phyloP scores from a whole-genome alignment of 64 coral and sea anemone genomes.

The Pocillopora damicornis region DNA sequence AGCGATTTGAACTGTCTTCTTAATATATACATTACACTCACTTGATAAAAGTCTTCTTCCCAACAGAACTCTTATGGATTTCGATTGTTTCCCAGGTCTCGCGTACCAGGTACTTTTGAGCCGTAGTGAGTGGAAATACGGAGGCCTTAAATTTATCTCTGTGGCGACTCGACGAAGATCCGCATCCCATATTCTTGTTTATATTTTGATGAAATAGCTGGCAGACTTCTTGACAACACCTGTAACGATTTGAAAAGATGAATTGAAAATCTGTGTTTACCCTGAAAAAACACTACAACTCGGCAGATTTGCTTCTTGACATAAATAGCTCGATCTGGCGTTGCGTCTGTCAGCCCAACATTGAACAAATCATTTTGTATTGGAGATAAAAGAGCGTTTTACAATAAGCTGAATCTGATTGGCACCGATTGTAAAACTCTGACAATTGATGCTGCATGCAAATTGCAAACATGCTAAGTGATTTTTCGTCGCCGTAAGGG shows the following conservation, averaged over 20 bases:
- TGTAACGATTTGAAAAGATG: neutral
- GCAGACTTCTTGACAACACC: neutral
- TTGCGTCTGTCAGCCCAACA: no score
- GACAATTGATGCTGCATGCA: no score
- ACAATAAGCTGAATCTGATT: no score
- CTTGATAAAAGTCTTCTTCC: slow-evolving; percentile 74
- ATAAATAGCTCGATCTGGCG: neutral
- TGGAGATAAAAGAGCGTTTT: no score
- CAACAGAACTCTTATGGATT: slow-evolving; percentile 44
- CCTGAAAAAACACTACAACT: neutral
- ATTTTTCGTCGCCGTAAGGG: no score
- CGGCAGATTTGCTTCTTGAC: neutral
- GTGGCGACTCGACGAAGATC: slow-evolving; percentile 16
- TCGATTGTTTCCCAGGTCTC: slow-evolving; percentile 82
- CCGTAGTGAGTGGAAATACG: slow-evolving; percentile 41
- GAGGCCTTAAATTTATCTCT: neutral
- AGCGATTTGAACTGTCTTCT: no score
- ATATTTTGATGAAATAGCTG: no score
- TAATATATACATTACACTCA: neutral
- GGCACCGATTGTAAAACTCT: no score
- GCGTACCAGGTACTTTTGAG: slow-evolving; percentile 78
- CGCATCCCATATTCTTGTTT: slow-evolving; percentile 55
- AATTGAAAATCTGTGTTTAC: neutral
- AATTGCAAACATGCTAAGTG: no score
- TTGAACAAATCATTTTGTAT: no score